Evolutionary conservation across 2,888 invertebrate genomes (phyloP).

Genomic region (Amblyteles armatorius): DNA sequence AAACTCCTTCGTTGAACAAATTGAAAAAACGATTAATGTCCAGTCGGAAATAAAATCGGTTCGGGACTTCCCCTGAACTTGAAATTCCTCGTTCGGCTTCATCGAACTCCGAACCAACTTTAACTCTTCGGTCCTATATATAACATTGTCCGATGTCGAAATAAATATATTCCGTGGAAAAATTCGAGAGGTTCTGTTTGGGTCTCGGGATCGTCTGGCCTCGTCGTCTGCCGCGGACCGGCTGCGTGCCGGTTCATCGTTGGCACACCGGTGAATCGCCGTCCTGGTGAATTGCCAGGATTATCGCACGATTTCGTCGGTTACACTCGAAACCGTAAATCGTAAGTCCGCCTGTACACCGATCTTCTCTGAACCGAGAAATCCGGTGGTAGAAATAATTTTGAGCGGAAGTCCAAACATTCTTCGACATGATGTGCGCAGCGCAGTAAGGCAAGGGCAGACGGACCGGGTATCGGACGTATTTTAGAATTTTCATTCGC

Average conservation of each 20-base stretch:
- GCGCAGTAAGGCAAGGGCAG: constrained; percentile 22
- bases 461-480: constrained; percentile 24
- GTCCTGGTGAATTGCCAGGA: constrained; percentile 66
- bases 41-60: neutral
- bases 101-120: neutral
- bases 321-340: neutral
- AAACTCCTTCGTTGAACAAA: neutral
- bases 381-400: constrained; percentile 47
- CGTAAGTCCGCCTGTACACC: neutral
- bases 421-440: neutral
- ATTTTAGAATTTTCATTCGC: constrained; percentile 35
- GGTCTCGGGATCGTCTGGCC: constrained; percentile 38
- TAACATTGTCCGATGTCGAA: neutral
- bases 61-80: constrained; percentile 10
- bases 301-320: constrained; percentile 50
- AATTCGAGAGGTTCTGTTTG: neutral
- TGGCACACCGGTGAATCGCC: neutral
- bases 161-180: neutral
- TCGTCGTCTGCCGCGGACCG: neutral
- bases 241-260: neutral
- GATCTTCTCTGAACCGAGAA: constrained; percentile 12
- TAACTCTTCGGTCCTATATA: constrained; percentile 1
- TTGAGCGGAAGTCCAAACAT: constrained; percentile 23
- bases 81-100: constrained; percentile 10
- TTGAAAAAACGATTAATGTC: neutral